Evolutionary conservation across 2,888 invertebrate species (phyloP).

Genomic region (Cotesia congregata): DNA sequence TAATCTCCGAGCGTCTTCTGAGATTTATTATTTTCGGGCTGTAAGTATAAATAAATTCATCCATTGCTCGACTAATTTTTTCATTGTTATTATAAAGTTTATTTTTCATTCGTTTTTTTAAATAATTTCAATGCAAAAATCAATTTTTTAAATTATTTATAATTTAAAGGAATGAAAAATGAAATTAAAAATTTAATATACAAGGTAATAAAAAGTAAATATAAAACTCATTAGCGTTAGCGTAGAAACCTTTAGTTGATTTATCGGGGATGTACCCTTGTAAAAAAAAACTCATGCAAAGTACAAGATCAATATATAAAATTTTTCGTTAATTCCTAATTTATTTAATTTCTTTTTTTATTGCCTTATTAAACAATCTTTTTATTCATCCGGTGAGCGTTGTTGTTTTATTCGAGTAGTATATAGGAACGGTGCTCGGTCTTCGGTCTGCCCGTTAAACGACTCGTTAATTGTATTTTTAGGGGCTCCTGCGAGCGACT

Average conservation of each 20-base stretch:
- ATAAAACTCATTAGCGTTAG: constrained; percentile 46
- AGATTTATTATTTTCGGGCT: constrained; percentile 71
- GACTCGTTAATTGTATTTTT: constrained; percentile 67
- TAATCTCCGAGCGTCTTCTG: constrained; percentile 55
- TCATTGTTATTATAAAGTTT: constrained; percentile 25
- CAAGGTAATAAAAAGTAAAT: constrained; percentile 36
- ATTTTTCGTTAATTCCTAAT: constrained; percentile 65
- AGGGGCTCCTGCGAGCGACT: constrained; percentile 58
- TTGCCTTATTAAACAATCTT: constrained; percentile 10
- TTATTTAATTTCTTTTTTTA: constrained; percentile 33
- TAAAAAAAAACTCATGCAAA: constrained; percentile 10
- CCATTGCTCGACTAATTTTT: constrained; percentile 35
- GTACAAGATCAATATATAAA: constrained; percentile 54
- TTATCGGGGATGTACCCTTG: constrained; percentile 24
- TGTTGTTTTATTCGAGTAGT: constrained; percentile 13
- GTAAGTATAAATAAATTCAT: constrained; percentile 50
- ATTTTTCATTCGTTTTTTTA: background rate
- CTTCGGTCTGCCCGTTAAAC: constrained; percentile 58
- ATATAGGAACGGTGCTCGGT: constrained; percentile 9
- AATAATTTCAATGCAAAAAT: too few relatives aligned
- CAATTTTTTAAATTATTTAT: too few relatives aligned
- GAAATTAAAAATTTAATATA: too few relatives aligned
- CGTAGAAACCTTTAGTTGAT: constrained; percentile 35
- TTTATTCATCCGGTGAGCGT: background rate
- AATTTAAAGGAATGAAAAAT: too few relatives aligned